Evolutionary conservation across 1,140 invertebrate species (phyloP).

Genomic region (Polypedilum vanderplanki): DNA sequence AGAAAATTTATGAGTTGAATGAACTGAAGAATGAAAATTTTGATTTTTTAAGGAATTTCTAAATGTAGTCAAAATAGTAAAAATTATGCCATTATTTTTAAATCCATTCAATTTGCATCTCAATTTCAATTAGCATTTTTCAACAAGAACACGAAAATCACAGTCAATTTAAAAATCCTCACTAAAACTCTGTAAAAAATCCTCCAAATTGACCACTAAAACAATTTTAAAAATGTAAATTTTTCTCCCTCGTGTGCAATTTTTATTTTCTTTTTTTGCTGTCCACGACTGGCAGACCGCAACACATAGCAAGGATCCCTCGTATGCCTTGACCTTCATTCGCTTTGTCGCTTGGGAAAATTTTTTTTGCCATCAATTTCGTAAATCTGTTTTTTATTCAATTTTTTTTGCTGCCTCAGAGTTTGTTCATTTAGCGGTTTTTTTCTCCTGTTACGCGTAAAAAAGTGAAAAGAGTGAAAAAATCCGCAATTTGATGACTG

Average conservation of each 20-base stretch:
- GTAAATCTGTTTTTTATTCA: not conserved
- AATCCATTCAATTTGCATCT: not conserved
- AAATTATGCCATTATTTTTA: too few relatives aligned
- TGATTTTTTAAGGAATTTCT: too few relatives aligned
- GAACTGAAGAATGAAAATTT: too few relatives aligned
- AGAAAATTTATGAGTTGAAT: too few relatives aligned
- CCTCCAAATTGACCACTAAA: slow-evolving; percentile 12
- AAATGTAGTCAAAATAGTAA: too few relatives aligned
- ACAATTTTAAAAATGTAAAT: slow-evolving; percentile 3
- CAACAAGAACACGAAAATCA: not conserved
- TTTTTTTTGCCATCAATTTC: not conserved
- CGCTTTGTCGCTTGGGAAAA: not conserved
- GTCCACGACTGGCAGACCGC: not conserved
- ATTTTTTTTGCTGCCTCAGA: not conserved
- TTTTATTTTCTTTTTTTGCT: slow-evolving; percentile 3
- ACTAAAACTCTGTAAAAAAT: not conserved
- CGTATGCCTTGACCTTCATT: not conserved
- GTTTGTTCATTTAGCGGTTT: not conserved
- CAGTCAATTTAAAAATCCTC: not conserved
- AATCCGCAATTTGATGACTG: too few relatives aligned
- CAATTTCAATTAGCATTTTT: not conserved
- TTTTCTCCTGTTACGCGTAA: too few relatives aligned
- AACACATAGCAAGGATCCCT: not conserved
- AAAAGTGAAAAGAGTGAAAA: too few relatives aligned
- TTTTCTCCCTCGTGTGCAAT: slow-evolving; percentile 16